These are phyloP conservation scores for Salpingus planirostris DNA, from an alignment of 2,888 invertebrate species.

Conservation along the genomic window DNA sequence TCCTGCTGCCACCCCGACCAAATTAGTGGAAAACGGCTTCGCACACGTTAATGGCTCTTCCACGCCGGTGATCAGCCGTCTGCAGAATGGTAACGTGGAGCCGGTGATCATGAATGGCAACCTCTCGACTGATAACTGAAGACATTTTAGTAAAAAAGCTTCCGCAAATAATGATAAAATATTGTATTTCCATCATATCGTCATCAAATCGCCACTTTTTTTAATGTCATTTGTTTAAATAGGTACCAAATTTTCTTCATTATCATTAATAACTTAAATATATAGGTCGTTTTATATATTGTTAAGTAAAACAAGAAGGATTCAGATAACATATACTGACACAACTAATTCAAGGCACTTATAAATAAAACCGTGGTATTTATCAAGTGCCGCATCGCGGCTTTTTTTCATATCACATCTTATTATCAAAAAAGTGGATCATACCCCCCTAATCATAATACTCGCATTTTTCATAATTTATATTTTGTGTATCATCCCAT, in stretches of 20 bases:
- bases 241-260: constrained; percentile 13
- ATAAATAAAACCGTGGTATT: constrained; percentile 22
- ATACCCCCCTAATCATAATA: too few relatives aligned
- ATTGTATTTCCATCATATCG: constrained; percentile 1
- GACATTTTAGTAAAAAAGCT: too few relatives aligned
- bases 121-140: constrained; percentile 13
- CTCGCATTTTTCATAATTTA: too few relatives aligned
- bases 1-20: constrained; percentile 33
- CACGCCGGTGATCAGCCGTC: constrained; percentile 19
- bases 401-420: constrained; percentile 3
- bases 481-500: too few relatives aligned
- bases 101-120: constrained; percentile 18
- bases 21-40: constrained; percentile 31
- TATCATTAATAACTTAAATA: constrained; percentile 23
- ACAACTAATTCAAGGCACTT: constrained; percentile 14
- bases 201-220: constrained; percentile 3
- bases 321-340: neutral
- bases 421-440: too few relatives aligned
- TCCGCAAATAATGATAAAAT: constrained; percentile 4
- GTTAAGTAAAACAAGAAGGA: constrained; percentile 19
- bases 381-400: constrained; percentile 14
- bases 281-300: constrained; percentile 30
- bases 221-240: constrained; percentile 6
- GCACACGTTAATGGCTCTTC: constrained; percentile 26
- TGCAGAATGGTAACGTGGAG: constrained; percentile 25